These are phyloP conservation scores for Cephus spinipes DNA, from an alignment of 2,888 invertebrate genomes.

Conservation along the genomic window DNA sequence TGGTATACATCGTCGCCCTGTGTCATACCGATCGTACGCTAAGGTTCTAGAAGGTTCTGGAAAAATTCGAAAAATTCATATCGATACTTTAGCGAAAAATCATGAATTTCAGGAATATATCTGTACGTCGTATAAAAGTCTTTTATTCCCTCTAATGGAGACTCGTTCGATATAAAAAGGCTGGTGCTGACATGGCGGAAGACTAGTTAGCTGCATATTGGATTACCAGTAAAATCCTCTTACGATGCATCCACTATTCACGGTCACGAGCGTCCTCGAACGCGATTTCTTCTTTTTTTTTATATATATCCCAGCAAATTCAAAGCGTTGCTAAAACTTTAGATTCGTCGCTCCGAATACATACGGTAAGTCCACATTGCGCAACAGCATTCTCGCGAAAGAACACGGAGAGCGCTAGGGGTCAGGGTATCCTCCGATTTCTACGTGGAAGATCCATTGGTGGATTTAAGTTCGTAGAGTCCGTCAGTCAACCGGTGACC, in stretches of 20 bases:
- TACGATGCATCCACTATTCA: conserved; percentile 40
- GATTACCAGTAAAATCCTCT: conserved; percentile 59
- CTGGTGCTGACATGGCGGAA: not conserved
- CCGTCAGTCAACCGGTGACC: too few relatives aligned
- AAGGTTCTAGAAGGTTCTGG: not conserved
- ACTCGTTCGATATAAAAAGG: not conserved
- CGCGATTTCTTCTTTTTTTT: not conserved
- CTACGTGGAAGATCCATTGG: too few relatives aligned
- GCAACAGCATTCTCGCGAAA: not conserved
- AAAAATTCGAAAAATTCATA: too few relatives aligned
- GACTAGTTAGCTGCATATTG: conserved; percentile 45
- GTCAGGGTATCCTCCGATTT: not conserved
- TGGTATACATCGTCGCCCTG: too few relatives aligned
- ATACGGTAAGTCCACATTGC: not conserved
- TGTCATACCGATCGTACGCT: not conserved
- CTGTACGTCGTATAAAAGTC: too few relatives aligned
- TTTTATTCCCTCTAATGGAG: not conserved
- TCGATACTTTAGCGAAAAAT: too few relatives aligned
- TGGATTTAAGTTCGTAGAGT: not conserved
- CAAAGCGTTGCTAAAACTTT: not conserved
- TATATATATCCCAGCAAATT: not conserved
- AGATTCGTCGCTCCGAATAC: not conserved
- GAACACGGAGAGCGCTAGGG: not conserved
- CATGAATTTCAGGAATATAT: too few relatives aligned
- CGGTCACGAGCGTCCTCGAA: not conserved